phyloP scores from a whole-genome alignment of 2,888 invertebrate species.

The Ormyrus nitidulus region DNA sequence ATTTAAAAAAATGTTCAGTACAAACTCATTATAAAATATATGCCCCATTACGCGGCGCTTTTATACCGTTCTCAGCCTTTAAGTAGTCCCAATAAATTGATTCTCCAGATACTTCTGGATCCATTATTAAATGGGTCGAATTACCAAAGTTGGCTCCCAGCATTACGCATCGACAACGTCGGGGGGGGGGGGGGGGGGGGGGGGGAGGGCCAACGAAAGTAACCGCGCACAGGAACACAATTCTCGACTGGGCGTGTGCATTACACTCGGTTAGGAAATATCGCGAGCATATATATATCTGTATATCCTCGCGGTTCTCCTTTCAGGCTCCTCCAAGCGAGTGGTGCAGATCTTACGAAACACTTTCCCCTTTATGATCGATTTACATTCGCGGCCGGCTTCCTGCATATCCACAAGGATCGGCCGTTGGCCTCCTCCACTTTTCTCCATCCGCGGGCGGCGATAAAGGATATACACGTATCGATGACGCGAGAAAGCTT shows the following conservation, averaged over 20 bases:
- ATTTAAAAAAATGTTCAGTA: background rate
- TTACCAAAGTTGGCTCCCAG: slow-evolving; percentile 7
- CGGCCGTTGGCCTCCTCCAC: slow-evolving; percentile 23
- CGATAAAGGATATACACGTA: background rate
- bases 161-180: slow-evolving; percentile 7
- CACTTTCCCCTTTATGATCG: slow-evolving; percentile 71
- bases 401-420: slow-evolving; percentile 10
- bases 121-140: slow-evolving; percentile 16
- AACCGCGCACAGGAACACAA: background rate
- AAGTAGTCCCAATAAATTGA: no score
- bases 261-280: background rate
- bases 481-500: slow-evolving; percentile 24
- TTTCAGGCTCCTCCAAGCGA: background rate
- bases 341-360: slow-evolving; percentile 66
- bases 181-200: background rate
- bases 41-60: background rate
- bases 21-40: background rate
- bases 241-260: background rate
- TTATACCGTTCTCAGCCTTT: background rate
- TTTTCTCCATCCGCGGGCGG: background rate
- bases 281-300: background rate
- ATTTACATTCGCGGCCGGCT: slow-evolving; percentile 64
- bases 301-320: background rate
- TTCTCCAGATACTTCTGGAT: no score
- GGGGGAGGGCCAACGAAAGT: background rate